Evolutionary conservation across 2,797 vertebrate genomes (phyloP).

Genomic region (Chloroceryle amazona): DNA sequence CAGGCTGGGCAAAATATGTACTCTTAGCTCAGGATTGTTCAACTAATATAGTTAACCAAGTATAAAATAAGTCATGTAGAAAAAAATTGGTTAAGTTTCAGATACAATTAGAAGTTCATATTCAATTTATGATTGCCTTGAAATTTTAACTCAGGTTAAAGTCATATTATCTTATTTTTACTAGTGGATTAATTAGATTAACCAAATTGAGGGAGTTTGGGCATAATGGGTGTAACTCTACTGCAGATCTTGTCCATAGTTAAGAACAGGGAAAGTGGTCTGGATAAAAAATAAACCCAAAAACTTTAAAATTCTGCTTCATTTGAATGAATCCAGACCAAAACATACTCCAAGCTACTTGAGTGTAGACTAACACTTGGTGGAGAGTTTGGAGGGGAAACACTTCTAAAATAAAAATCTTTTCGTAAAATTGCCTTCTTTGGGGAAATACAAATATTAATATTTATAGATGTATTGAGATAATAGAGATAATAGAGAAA

Average conservation of each 20-base stretch:
- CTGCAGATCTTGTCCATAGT: background rate
- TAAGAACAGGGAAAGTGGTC: fast-evolving
- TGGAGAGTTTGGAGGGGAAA: background rate
- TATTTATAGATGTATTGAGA: background rate
- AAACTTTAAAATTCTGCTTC: background rate
- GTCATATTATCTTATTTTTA: background rate
- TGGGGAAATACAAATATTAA: background rate
- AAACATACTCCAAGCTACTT: background rate
- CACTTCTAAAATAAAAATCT: background rate
- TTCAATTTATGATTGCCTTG: background rate
- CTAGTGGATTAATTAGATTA: background rate
- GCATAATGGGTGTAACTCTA: fast-evolving
- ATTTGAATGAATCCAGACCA: background rate
- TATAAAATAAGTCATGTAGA: background rate
- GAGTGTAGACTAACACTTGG: background rate
- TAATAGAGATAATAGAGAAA: background rate
- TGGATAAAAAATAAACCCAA: background rate
- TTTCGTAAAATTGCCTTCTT: background rate
- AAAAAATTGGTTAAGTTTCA: background rate
- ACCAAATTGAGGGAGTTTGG: fast-evolving
- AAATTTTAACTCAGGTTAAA: background rate
- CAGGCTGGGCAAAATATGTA: background rate
- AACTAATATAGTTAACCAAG: background rate
- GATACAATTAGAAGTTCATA: background rate
- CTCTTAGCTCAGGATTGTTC: background rate